Conservation (phyloP, 2,888 invertebrate species). For the Caenorhabditis virilis region DNA sequence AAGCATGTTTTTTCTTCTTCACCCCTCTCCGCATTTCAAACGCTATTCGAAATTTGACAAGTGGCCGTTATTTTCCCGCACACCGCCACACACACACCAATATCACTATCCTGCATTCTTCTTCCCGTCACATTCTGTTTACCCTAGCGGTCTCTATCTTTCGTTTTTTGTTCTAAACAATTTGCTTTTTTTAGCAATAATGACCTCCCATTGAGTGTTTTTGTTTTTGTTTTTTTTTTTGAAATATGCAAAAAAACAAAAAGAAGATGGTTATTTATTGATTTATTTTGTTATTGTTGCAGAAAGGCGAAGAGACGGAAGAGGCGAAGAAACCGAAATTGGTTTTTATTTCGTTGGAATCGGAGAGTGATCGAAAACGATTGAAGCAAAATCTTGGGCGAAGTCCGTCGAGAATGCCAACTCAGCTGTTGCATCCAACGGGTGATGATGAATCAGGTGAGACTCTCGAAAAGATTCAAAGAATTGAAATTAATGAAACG, state of each 20-base stretch:
- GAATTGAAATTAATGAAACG: neutral
- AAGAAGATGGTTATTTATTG: neutral
- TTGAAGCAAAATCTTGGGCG: slow-evolving; percentile 36
- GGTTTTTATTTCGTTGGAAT: slow-evolving; percentile 25
- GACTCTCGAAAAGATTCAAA: slow-evolving; percentile 5
- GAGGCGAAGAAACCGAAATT: slow-evolving; percentile 3
- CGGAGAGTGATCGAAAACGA: slow-evolving; percentile 25
- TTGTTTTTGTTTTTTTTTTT: slow-evolving; percentile 1
- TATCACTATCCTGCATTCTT: too few relatives aligned
- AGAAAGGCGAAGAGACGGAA: slow-evolving; percentile 18
- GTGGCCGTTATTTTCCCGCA: too few relatives aligned
- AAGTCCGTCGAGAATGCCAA: slow-evolving; percentile 65
- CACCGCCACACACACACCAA: too few relatives aligned
- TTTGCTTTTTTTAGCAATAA: neutral
- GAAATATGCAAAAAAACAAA: neutral
- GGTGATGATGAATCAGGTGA: slow-evolving; percentile 68
- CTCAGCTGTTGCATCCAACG: slow-evolving; percentile 67
- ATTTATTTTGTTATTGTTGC: slow-evolving; percentile 3
- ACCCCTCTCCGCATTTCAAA: too few relatives aligned
- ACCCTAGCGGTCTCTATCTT: too few relatives aligned
- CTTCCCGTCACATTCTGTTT: too few relatives aligned
- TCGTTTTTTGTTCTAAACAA: too few relatives aligned
- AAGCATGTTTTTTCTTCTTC: too few relatives aligned
- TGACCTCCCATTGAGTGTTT: neutral
- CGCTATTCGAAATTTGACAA: too few relatives aligned